Conservation (phyloP, 2,113 vertebrate species). For the Agelaius phoeniceus region DNA sequence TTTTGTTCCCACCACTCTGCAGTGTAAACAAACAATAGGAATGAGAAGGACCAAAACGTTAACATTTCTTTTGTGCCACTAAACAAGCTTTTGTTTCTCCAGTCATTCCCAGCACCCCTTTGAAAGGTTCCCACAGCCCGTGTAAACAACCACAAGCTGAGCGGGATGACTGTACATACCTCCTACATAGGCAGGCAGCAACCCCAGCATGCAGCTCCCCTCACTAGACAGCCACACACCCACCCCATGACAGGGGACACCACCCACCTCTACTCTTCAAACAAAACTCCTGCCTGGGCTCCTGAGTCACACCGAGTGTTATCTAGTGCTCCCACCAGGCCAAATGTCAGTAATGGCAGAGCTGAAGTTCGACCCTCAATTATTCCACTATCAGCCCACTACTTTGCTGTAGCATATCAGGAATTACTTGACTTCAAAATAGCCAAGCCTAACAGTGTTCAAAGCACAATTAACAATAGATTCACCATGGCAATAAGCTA, state of each 20-base stretch:
- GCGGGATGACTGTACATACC: constrained; percentile 5
- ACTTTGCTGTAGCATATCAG: background rate
- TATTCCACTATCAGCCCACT: background rate
- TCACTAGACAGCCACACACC: background rate
- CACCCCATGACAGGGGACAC: background rate
- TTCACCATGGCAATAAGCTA: constrained; percentile 7
- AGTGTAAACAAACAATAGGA: constrained; percentile 45
- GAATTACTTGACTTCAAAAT: background rate
- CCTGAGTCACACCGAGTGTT: background rate
- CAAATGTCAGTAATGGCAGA: background rate
- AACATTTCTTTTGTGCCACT: constrained; percentile 56
- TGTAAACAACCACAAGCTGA: constrained; percentile 43
- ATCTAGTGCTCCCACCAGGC: background rate
- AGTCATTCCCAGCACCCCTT: constrained; percentile 47
- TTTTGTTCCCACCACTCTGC: constrained; percentile 12
- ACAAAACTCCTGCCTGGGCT: background rate
- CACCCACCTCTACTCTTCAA: background rate
- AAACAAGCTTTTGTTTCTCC: constrained; percentile 57
- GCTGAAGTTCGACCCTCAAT: background rate
- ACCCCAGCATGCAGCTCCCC: background rate
- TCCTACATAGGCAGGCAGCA: constrained; percentile 22
- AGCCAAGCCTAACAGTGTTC: background rate
- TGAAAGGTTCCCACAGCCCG: constrained; percentile 46
- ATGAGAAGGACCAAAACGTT: constrained; percentile 29
- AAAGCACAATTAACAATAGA: background rate